Percentiles rank a stretch among this genome's conserved stretches.
phyloP scores from a whole-genome alignment of 2,888 invertebrate genomes.

The Tiliacea aurago region DNA sequence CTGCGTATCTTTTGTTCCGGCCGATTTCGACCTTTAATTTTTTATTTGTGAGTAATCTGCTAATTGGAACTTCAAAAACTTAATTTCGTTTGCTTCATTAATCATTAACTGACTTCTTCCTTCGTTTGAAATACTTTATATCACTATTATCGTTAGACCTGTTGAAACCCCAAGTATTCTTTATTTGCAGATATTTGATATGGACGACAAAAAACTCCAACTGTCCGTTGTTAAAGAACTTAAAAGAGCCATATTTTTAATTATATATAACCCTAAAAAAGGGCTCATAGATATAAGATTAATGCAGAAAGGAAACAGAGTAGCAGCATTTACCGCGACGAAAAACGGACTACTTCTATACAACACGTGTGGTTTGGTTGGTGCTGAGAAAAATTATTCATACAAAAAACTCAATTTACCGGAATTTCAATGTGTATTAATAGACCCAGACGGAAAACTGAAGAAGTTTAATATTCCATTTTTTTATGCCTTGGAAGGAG shows the following conservation, averaged over 20 bases:
- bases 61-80: background rate
- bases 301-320: conserved; percentile 96
- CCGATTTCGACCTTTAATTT: background rate
- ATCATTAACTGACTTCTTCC: too few species aligned
- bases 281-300: conserved; percentile 98
- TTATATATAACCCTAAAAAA: conserved; percentile 97
- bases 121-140: background rate
- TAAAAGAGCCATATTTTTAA: conserved; percentile 94
- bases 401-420: conserved; percentile 91
- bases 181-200: conserved; percentile 84
- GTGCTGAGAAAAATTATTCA: conserved; percentile 91
- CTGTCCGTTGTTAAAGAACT: conserved; percentile 85
- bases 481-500: conserved; percentile 96
- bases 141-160: background rate
- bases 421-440: conserved; percentile 93
- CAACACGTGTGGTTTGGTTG: conserved; percentile 95
- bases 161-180: conserved; percentile 1
- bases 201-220: conserved; percentile 84
- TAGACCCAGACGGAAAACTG: conserved; percentile 95
- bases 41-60: background rate
- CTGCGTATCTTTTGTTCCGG: background rate
- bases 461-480: conserved; percentile 97
- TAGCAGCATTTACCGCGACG: conserved; percentile 97
- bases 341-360: conserved; percentile 95
- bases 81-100: background rate